phyloP scores from a whole-genome alignment of 64 coral and sea anemone genomes.

The Dendronephthya gigantea region DNA sequence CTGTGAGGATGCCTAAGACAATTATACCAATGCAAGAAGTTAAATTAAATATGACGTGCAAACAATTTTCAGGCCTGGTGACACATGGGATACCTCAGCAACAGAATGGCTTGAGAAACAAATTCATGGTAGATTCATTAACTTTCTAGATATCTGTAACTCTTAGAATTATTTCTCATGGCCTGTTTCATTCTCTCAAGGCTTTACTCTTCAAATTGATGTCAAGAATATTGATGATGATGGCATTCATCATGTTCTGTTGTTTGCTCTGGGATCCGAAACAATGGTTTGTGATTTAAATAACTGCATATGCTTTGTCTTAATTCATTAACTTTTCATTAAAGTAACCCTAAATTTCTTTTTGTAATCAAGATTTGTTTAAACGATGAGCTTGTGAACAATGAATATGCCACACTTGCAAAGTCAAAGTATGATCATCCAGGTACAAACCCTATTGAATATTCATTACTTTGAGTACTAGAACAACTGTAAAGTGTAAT shows the following conservation, averaged over 20 bases:
- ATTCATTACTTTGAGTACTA: too few species aligned
- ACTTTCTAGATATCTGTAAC: too few species aligned
- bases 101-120: slow-evolving; percentile 7
- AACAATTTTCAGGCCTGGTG: not conserved
- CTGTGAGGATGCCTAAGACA: not conserved
- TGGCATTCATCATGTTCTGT: slow-evolving; percentile 56
- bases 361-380: slow-evolving; percentile 51
- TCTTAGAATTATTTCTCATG: too few species aligned
- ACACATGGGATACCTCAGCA: not conserved
- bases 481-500: too few species aligned
- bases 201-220: slow-evolving; percentile 55
- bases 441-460: too few species aligned
- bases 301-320: too few species aligned
- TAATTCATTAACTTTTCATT: too few species aligned
- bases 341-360: not conserved
- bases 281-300: not conserved
- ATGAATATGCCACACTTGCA: slow-evolving; percentile 46
- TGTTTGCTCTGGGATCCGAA: not conserved
- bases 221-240: slow-evolving; percentile 62
- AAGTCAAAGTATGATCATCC: slow-evolving; percentile 10
- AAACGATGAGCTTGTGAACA: slow-evolving; percentile 92
- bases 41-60: not conserved
- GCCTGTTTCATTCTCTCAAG: slow-evolving; percentile 29
- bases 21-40: not conserved
- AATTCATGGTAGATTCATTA: not conserved